These are phyloP conservation scores for Sisyra nigra DNA, from an alignment of 2,888 invertebrate genomes.

Conservation along the genomic window DNA sequence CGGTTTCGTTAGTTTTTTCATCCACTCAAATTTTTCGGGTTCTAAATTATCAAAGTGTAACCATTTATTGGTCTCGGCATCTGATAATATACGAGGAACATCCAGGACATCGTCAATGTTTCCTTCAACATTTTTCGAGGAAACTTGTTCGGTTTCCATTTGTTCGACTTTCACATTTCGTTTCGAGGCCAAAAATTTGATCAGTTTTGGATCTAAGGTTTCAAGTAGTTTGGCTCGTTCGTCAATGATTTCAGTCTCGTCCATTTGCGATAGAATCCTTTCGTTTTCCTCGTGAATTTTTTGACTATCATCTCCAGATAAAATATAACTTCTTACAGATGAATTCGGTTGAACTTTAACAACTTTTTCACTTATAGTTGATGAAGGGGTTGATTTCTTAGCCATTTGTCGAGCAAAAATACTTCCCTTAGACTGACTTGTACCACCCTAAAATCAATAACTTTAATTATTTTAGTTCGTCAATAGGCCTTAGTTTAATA, in stretches of 20 bases:
- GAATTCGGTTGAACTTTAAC: slow-evolving; percentile 8
- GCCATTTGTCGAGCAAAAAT: slow-evolving; percentile 32
- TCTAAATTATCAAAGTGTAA: slow-evolving; percentile 77
- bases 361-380: slow-evolving; percentile 18
- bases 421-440: slow-evolving; percentile 26
- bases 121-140: slow-evolving; percentile 17
- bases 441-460: slow-evolving; percentile 14
- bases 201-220: slow-evolving; percentile 44
- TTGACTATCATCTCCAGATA: slow-evolving; percentile 26
- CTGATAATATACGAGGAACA: slow-evolving; percentile 32
- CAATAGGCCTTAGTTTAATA: background rate
- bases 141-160: slow-evolving; percentile 5
- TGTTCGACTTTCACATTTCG: slow-evolving; percentile 20
- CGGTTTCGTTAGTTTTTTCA: slow-evolving; percentile 49
- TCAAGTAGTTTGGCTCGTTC: slow-evolving; percentile 53
- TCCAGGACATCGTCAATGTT: slow-evolving; percentile 30
- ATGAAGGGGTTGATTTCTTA: slow-evolving; percentile 14
- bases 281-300: slow-evolving; percentile 63
- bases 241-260: slow-evolving; percentile 52
- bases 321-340: slow-evolving; percentile 29
- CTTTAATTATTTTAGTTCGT: background rate
- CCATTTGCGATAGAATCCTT: slow-evolving; percentile 46
- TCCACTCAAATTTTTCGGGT: slow-evolving; percentile 78
- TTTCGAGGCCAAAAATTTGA: slow-evolving; percentile 43
- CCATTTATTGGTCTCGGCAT: slow-evolving; percentile 53